These are phyloP conservation scores for Chrysodeixis includens DNA, from an alignment of 2,888 invertebrate species.

Conservation along the genomic window DNA sequence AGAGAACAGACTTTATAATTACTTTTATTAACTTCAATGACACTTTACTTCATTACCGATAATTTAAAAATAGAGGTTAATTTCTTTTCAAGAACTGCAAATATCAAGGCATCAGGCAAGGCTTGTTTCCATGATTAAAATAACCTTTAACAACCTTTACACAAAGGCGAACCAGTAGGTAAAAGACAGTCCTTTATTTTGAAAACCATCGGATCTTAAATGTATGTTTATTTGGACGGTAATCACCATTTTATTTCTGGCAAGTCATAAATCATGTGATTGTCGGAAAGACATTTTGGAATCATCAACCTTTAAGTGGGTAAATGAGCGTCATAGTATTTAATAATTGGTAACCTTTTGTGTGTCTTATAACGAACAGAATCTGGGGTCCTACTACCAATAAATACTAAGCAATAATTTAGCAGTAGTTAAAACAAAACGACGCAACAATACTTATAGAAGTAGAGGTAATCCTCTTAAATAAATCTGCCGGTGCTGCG, in stretches of 20 bases:
- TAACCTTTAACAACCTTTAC: slow-evolving; percentile 35
- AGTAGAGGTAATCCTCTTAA: no score
- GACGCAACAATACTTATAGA: no score
- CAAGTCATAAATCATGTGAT: background rate
- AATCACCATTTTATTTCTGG: background rate
- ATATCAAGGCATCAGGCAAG: slow-evolving; percentile 44
- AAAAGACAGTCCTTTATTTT: slow-evolving; percentile 26
- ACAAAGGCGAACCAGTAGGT: slow-evolving; percentile 1
- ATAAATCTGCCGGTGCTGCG: no score
- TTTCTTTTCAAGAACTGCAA: slow-evolving; percentile 16
- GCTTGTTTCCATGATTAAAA: slow-evolving; percentile 29
- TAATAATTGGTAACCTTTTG: no score
- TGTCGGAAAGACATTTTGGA: background rate
- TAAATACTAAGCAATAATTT: no score
- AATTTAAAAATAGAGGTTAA: background rate
- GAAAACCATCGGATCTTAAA: no score
- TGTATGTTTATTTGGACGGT: background rate
- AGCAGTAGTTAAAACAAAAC: no score
- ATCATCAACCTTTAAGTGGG: background rate
- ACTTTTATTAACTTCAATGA: no score
- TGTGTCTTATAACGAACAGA: no score
- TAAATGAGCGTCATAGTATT: no score
- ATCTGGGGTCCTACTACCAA: background rate
- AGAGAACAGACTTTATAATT: no score
- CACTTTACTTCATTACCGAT: background rate